A percentile compares a stretch with the other conserved stretches of the same genome.
Conservation (phyloP, 2,888 invertebrate species). For the Rhabditoides inermis region DNA sequence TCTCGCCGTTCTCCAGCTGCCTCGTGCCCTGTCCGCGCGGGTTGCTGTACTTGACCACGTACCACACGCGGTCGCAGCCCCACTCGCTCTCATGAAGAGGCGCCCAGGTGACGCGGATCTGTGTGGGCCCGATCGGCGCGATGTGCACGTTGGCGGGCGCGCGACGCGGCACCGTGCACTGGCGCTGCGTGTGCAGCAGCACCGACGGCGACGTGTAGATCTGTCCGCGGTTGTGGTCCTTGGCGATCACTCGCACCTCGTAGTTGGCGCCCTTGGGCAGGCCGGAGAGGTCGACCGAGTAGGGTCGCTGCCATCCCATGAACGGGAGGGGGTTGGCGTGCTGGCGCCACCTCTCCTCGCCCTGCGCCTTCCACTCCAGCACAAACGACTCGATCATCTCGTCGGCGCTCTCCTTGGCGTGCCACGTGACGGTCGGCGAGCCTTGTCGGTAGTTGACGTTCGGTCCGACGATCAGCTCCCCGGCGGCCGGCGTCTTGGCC, state of each 20-base stretch:
- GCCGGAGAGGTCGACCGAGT: conserved; percentile 42
- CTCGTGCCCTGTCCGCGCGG: conserved; percentile 27
- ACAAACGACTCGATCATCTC: conserved; percentile 44
- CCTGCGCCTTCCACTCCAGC: conserved; percentile 42
- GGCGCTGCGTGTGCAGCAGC: conserved; percentile 31
- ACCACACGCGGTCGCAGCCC: conserved; percentile 52
- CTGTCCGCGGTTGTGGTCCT: conserved; percentile 40
- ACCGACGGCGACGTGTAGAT: conserved; percentile 47
- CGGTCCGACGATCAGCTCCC: conserved; percentile 49
- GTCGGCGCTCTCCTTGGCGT: conserved; percentile 39
- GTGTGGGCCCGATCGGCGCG: conserved; percentile 47
- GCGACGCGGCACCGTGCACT: conserved; percentile 41
- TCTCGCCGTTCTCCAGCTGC: conserved; percentile 46
- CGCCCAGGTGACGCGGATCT: conserved; percentile 50
- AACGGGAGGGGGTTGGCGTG: conserved; percentile 38
- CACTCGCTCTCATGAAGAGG: conserved; percentile 49
- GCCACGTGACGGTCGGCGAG: conserved; percentile 45
- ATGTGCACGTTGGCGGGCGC: conserved; percentile 41
- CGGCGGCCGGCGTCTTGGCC: conserved; percentile 35
- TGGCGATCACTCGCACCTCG: conserved; percentile 34
- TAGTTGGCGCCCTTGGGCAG: conserved; percentile 45
- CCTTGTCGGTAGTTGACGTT: conserved; percentile 42
- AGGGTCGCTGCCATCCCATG: conserved; percentile 50
- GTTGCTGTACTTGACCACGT: conserved; percentile 49
- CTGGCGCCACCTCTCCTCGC: conserved; percentile 43